Percentiles rank a stretch among this genome's conserved stretches.
Evolutionary conservation across 2,888 invertebrate species (phyloP).

Genomic region (Clivina fossor): DNA sequence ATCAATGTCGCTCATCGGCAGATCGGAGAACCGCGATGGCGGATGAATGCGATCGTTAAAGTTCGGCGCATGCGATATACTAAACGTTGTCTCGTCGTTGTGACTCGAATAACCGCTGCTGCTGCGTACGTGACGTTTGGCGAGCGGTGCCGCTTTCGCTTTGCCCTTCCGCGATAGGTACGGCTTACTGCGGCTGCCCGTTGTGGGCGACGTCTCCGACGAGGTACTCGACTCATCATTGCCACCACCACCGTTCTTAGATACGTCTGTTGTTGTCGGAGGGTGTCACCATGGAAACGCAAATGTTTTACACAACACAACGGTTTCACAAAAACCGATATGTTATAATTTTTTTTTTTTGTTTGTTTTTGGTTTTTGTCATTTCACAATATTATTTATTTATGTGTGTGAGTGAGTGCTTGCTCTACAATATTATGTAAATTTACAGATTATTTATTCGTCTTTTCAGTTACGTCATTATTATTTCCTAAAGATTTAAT

Average conservation of each 20-base stretch:
- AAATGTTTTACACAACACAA: neutral
- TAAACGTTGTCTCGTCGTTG: constrained; percentile 84
- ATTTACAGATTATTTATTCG: no score
- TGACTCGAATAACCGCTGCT: constrained; percentile 82
- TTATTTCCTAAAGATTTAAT: no score
- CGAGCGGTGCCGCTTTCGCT: constrained; percentile 58
- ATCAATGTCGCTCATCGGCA: constrained; percentile 54
- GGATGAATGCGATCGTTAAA: constrained; percentile 85
- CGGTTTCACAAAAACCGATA: no score
- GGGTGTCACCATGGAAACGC: no score
- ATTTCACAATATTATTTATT: no score
- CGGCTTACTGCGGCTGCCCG: constrained; percentile 62
- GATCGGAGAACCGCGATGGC: constrained; percentile 84
- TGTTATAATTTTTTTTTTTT: no score
- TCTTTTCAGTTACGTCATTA: no score
- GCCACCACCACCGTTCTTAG: constrained; percentile 64
- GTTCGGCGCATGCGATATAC: constrained; percentile 77
- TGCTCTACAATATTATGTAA: no score
- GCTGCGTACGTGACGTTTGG: constrained; percentile 73
- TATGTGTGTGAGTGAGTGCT: no score
- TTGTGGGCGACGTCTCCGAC: constrained; percentile 72
- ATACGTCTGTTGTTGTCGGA: constrained; percentile 23
- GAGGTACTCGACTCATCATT: constrained; percentile 79
- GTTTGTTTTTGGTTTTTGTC: no score
- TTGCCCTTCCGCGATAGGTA: constrained; percentile 61